phyloP scores from a whole-genome alignment of 2,888 invertebrate genomes.

The Melinaea menophilus region DNA sequence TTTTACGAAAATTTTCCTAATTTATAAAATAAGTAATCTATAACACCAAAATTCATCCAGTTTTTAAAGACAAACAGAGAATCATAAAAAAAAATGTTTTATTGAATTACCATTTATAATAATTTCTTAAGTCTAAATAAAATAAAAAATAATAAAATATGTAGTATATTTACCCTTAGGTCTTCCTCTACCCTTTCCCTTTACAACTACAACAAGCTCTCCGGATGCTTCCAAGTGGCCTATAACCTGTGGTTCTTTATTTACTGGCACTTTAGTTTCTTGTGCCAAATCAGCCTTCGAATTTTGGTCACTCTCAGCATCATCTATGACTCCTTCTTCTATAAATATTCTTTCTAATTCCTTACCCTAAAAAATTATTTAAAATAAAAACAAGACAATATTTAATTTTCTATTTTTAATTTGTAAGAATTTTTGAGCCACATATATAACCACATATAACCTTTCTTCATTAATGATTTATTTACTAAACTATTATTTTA shows the following conservation, averaged over 20 bases:
- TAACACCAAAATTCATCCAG: no score
- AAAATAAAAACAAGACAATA: no score
- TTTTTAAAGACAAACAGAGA: no score
- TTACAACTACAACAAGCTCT: constrained; percentile 79
- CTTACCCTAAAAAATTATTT: constrained; percentile 74
- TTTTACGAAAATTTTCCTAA: no score
- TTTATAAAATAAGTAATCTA: no score
- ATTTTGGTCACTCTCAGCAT: constrained; percentile 72
- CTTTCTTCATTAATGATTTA: not conserved
- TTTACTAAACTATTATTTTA: not conserved
- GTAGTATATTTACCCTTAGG: constrained; percentile 61
- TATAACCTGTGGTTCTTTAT: constrained; percentile 76
- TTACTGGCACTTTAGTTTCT: constrained; percentile 27
- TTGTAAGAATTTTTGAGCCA: no score
- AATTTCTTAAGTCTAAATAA: no score
- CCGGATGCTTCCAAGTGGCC: constrained; percentile 82
- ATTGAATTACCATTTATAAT: no score
- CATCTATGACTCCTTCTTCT: constrained; percentile 84
- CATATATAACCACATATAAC: no score
- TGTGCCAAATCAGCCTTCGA: constrained; percentile 35
- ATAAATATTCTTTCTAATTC: constrained; percentile 85
- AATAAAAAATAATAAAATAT: constrained; percentile 7
- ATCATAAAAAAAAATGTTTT: no score
- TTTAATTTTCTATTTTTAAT: no score
- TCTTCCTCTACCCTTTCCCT: constrained; percentile 75